These are phyloP conservation scores for Porites australiensis DNA, from an alignment of 64 coral and sea anemone genomes.

Conservation along the genomic window DNA sequence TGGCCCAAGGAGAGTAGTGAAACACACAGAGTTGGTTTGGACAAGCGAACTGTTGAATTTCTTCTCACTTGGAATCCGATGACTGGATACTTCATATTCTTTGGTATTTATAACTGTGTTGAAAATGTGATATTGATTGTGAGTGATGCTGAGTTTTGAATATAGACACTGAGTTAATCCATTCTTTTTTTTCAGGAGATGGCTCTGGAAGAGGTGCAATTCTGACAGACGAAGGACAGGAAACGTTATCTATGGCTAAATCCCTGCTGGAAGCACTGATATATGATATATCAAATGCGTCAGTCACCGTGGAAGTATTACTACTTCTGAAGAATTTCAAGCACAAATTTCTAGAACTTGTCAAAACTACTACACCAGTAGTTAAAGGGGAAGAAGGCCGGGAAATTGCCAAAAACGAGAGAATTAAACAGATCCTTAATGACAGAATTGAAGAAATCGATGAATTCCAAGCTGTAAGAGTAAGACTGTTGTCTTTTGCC, in stretches of 20 bases:
- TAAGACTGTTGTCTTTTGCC: background rate
- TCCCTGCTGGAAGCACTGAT: constrained; percentile 6
- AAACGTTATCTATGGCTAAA: constrained; percentile 16
- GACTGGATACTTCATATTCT: constrained; percentile 19
- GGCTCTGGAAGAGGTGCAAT: constrained; percentile 22
- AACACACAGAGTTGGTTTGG: background rate
- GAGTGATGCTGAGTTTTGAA: no score
- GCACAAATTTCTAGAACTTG: constrained; percentile 34
- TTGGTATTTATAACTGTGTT: background rate
- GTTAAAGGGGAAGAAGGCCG: background rate
- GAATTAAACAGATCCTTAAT: background rate
- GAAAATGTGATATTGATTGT: no score
- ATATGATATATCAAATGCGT: background rate
- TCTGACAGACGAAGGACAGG: constrained; percentile 25
- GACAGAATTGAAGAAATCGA: background rate
- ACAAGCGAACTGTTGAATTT: background rate
- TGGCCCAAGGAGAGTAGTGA: background rate
- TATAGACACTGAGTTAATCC: no score
- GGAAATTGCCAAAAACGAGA: background rate
- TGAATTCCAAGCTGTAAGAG: background rate
- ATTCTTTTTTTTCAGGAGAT: background rate
- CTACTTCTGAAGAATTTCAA: background rate
- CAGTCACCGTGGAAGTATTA: background rate
- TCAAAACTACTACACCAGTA: background rate
- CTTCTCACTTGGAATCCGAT: constrained; percentile 45